Base-by-base conservation (phyloP, 2,888 invertebrate genomes). In the Agrilus mali region DNA sequence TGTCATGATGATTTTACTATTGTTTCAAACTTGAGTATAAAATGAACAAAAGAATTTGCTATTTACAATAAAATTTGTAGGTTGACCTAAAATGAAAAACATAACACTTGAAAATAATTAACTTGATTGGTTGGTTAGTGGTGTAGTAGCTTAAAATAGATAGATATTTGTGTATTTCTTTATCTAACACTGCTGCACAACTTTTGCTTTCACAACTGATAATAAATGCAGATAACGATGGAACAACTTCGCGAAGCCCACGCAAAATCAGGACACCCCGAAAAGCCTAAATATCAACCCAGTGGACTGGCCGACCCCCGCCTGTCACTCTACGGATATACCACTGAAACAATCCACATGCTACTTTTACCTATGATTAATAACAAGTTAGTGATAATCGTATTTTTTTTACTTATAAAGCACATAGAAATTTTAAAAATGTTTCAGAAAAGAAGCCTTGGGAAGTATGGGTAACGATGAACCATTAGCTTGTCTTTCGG, bases 391-490 rank as follows among this genome's bases (percentile, higher is more conserved):
- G 61, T 54, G 15, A 31, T 42, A 34, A 27, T 10, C 10, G 2
- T 10, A 27, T 27, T 10, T 20, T 33, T 27, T 8, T 10, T 3
- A 27, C 27, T 27, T 10, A 27, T 10, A 27, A 27, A 5, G 27
- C 27, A 27, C 10, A 27, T 2, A 4, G 31, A 34, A 41, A 33
- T 32, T 43, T 20, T n/a, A 14, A 35, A 6, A 35, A 10, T 33
- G 48, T 60, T 68, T 31, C 66, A 95, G 94, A 66, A 97, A 97
- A 71, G 97, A 98, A 72, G 92, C 96, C 1, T 73, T 98, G 16
- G 98, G 98, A 42, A 97, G 96, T 22, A 98, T 98, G 98, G 98
- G 98, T 46, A 98, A 98, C 66, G 98, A 98, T 69, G 89, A 90
- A 0, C 97, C 98, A 0, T 70, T 98, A 53, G 98, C 98, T 7